Evolutionary conservation across 2,888 invertebrate species (phyloP), one percentile per base, ranked within the genome.

Genomic region (Hydroisotoma schaefferi): DNA sequence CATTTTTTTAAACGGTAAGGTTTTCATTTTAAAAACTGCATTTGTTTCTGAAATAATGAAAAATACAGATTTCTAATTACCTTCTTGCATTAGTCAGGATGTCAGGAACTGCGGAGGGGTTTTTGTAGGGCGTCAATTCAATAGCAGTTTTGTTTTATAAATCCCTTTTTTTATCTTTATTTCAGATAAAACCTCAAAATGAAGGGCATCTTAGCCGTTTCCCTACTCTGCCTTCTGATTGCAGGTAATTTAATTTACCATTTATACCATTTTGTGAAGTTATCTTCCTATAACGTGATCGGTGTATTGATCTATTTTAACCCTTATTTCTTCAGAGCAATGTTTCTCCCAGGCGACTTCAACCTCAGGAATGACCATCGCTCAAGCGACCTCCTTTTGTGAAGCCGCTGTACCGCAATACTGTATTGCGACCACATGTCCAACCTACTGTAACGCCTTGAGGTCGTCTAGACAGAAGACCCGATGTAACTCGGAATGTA

Each of bases 361-460:
- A 22, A 40, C 29, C 23, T 38, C 40, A 20, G 49, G 27, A 2
- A 58, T 62, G 57, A 62, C 63, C 43, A 63, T 63, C 38, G 57
- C 29, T 3, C 53, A 63, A 52, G 63, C 63, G 3, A 65, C 65
- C 8, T 6, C 57, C 8, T 65, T 55, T 33, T 65, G 65, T 27
- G 65, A 65, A 37, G 2, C 3, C 12, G 59, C 56, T n/a, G 65
- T 65, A 29, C 65, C 65, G 20, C 5, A 28, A 10, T 27, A 62
- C 44, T 65, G 65, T 40, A 48, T 55, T 25, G 8, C 57, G 2
- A 57, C 37, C 15, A 65, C 65, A 23, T 65, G 65, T 38, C 65
- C 65, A 3, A 55, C 48, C 28, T 62, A 56, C 40, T 65, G 65
- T 28, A 48, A 56, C 26, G 38, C 65, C 25, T 51, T 65, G 28